Evolutionary conservation across 2,797 vertebrate genomes (phyloP), one percentile per base, ranked within the genome.

Genomic region (Aeoliscus strigatus): DNA sequence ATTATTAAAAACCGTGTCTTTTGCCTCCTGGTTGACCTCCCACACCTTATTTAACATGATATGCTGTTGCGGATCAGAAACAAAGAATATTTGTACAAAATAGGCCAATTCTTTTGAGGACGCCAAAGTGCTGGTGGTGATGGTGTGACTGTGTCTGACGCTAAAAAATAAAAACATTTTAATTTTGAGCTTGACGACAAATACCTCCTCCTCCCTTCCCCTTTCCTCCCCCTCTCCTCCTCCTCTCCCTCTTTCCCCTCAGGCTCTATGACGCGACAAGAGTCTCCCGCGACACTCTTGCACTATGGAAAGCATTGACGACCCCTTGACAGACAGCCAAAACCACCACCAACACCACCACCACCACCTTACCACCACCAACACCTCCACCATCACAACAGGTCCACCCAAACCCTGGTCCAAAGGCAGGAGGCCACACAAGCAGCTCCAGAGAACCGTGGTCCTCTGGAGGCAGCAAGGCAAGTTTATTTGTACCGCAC

Each of bases 181-280:
- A n/a, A n/a, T n/a, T n/a, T n/a, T n/a, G n/a, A n/a, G n/a, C n/a
- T n/a, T 21, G 18, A 21, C 14, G 15, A 35, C n/a, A 35, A 17
- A 5, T 4, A 9, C 13, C 14, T 4, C n/a, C 23, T 2, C 9
- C 16, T 12, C 7, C 28, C 14, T 2, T 18, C 9, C 55, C 47
- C 46, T 39, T 34, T 55, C 35, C 51, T 67, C 34, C 45, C 26
- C 38, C 12, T 28, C 14, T 18, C 8, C 50, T 9, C 35, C 7
- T 23, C 41, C 44, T 27, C 35, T 58, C 35, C 28, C 65, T 70
- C 56, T 79, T 50, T 80, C 49, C 80, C 60, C 57, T 45, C 73
- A 89, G 84, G 81, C 86, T 71, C 80, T 87, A 86, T 87, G 84
- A 88, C 81, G 83, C 58, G 81, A 82, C 79, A 77, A 80, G 80